Evolutionary conservation across 2,797 vertebrate genomes (phyloP).

Genomic region (Luscinia megarhynchos): DNA sequence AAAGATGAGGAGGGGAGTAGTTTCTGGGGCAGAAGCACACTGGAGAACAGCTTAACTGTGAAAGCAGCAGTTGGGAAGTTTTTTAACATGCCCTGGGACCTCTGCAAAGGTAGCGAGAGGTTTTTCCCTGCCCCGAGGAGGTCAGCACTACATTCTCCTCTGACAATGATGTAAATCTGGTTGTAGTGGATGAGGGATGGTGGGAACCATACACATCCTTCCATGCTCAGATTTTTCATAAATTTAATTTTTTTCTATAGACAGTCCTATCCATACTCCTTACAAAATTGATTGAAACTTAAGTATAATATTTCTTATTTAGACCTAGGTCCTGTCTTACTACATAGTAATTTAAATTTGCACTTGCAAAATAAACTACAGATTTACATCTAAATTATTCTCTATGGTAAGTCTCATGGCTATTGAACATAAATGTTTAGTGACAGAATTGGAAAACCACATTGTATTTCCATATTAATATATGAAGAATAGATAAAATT

Average conservation of each 20-base stretch:
- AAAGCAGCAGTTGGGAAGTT: neutral
- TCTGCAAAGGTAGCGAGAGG: neutral
- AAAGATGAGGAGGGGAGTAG: neutral
- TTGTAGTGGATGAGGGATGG: neutral
- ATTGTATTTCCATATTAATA: neutral
- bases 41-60: neutral
- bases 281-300: neutral
- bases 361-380: neutral
- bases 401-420: neutral
- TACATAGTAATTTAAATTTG: neutral
- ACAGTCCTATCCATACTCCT: neutral
- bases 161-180: neutral
- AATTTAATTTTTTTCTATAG: neutral
- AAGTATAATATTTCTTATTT: neutral
- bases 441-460: neutral
- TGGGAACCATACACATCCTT: neutral
- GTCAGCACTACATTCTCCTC: neutral
- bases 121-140: neutral
- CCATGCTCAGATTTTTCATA: neutral
- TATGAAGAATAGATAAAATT: neutral
- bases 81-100: neutral
- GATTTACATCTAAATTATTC: neutral
- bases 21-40: neutral
- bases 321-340: neutral
- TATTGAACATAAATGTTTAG: neutral